phyloP scores from a whole-genome alignment of 1,140 invertebrate species.

The Panagrolaimus sp. region DNA sequence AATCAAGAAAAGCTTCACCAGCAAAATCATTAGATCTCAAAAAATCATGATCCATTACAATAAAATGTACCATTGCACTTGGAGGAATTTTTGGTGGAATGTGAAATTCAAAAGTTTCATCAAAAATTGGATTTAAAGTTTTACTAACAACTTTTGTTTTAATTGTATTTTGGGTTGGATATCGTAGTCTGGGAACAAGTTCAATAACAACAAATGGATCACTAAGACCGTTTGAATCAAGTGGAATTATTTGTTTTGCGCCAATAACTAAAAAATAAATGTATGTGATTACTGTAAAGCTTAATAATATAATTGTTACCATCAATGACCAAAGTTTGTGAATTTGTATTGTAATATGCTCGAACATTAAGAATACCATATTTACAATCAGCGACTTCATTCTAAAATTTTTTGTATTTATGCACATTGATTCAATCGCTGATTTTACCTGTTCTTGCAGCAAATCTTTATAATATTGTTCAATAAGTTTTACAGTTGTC shows the following conservation, averaged over 20 bases:
- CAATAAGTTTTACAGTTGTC: slow-evolving; percentile 74
- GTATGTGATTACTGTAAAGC: neutral
- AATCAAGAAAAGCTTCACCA: slow-evolving; percentile 81
- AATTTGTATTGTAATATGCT: slow-evolving; percentile 66
- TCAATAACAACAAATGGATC: slow-evolving; percentile 93
- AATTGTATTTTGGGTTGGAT: slow-evolving; percentile 74
- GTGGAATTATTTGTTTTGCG: slow-evolving; percentile 79
- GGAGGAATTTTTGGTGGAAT: slow-evolving; percentile 75
- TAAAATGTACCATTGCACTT: slow-evolving; percentile 78
- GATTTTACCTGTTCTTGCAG: slow-evolving; percentile 67
- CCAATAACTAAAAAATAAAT: slow-evolving; percentile 68
- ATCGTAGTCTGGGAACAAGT: slow-evolving; percentile 75
- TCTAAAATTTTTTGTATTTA: slow-evolving; percentile 37
- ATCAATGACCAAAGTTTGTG: slow-evolving; percentile 79
- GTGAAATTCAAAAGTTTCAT: slow-evolving; percentile 88
- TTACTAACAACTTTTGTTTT: slow-evolving; percentile 89
- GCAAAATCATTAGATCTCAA: slow-evolving; percentile 90
- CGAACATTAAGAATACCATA: slow-evolving; percentile 68
- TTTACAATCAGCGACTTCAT: slow-evolving; percentile 54
- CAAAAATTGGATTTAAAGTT: slow-evolving; percentile 85
- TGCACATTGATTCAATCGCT: slow-evolving; percentile 45
- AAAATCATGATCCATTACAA: slow-evolving; percentile 93
- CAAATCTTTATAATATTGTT: slow-evolving; percentile 76
- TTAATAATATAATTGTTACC: slow-evolving; percentile 54
- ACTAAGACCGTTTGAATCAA: slow-evolving; percentile 85